Evolutionary conservation across 2,888 invertebrate species (phyloP).

Genomic region (Zaprionus lineosus): DNA sequence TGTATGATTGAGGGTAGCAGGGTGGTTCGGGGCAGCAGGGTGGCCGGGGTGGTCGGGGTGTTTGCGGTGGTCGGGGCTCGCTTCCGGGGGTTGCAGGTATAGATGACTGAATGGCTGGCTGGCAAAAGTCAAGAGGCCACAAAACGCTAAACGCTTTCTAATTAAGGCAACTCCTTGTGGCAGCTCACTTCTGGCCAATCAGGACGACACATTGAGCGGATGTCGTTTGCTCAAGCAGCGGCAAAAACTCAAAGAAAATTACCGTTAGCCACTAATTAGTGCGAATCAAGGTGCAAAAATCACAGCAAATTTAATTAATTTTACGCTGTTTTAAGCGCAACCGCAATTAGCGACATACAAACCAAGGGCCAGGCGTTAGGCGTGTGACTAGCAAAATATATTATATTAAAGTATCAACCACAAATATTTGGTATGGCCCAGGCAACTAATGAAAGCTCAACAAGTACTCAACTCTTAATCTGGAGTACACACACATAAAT

Average conservation of each 20-base stretch:
- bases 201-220: constrained; percentile 50
- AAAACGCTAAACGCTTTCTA: constrained; percentile 70
- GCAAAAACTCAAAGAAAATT: constrained; percentile 67
- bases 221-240: constrained; percentile 67
- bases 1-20: no score
- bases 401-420: no score
- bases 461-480: no score
- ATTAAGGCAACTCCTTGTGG: constrained; percentile 57
- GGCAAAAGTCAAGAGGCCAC: constrained; percentile 62
- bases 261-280: constrained; percentile 72
- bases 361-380: not conserved
- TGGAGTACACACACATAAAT: no score
- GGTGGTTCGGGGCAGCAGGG: no score
- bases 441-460: no score
- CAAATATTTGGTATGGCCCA: no score
- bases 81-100: not conserved
- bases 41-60: not conserved
- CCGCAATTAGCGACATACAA: constrained; percentile 36
- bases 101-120: constrained; percentile 1
- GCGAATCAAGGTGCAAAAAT: constrained; percentile 63
- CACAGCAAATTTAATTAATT: constrained; percentile 72
- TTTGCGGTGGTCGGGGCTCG: not conserved
- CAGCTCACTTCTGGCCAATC: constrained; percentile 62
- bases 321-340: constrained; percentile 56
- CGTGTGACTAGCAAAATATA: no score